A percentile compares a stretch with the other conserved stretches of the same genome.
phyloP scores from a whole-genome alignment of 2,888 invertebrate species.

The Chouioia cunea region DNA sequence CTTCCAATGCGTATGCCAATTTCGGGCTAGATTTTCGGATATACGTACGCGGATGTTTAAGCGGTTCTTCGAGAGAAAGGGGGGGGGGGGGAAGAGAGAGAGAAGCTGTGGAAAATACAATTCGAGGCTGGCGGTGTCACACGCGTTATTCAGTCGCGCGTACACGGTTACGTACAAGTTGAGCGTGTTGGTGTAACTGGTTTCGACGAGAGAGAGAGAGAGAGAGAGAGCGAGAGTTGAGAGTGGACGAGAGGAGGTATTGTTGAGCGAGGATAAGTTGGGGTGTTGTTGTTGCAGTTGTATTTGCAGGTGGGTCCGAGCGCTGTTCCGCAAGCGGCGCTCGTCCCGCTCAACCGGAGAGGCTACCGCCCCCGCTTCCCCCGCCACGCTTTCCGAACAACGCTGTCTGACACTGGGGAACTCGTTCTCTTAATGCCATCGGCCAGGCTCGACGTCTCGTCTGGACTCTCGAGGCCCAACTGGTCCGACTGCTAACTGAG shows the following conservation, averaged over 20 bases:
- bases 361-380: conserved; percentile 86
- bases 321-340: conserved; percentile 77
- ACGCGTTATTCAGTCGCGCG: conserved; percentile 20
- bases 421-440: conserved; percentile 43
- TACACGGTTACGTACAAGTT: neutral
- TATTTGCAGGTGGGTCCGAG: conserved; percentile 84
- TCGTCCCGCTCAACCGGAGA: conserved; percentile 77
- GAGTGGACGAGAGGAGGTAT: too few relatives aligned
- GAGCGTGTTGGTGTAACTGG: too few relatives aligned
- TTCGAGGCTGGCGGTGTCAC: conserved; percentile 22
- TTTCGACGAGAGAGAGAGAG: too few relatives aligned
- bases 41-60: too few relatives aligned
- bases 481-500: conserved; percentile 28
- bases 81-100: neutral
- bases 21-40: too few relatives aligned
- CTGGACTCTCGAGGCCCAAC: conserved; percentile 25
- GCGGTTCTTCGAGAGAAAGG: neutral
- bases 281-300: conserved; percentile 59
- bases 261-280: too few relatives aligned
- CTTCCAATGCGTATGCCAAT: too few relatives aligned
- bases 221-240: too few relatives aligned
- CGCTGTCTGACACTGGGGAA: conserved; percentile 85
- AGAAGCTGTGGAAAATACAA: conserved; percentile 22
- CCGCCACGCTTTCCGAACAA: conserved; percentile 84
- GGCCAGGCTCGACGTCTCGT: conserved; percentile 17